A percentile compares a stretch with the other conserved stretches of the same genome.
phyloP scores from a whole-genome alignment of 2,888 invertebrate species.

The Chrysolina haemoptera region DNA sequence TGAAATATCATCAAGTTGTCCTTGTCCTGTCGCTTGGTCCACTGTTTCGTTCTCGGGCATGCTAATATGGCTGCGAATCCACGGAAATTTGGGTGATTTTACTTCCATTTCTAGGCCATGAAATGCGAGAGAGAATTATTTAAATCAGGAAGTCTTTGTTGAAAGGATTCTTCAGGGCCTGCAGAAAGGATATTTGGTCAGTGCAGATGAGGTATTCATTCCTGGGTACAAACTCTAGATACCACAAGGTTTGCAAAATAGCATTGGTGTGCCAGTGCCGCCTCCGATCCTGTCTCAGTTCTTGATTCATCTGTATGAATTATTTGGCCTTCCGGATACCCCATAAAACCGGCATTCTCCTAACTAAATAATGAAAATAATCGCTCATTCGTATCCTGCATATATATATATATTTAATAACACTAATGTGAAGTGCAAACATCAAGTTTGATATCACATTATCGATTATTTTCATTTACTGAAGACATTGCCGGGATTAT shows the following conservation, averaged over 20 bases:
- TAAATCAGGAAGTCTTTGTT: too few species aligned
- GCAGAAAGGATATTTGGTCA: not conserved
- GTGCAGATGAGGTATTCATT: not conserved
- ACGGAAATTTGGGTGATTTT: not conserved
- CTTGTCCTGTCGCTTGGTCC: not conserved
- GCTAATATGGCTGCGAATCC: not conserved
- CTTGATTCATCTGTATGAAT: not conserved
- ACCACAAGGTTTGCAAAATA: not conserved
- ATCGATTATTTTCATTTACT: too few species aligned
- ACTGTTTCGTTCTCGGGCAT: not conserved
- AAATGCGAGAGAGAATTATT: not conserved
- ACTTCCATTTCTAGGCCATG: not conserved
- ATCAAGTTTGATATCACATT: too few species aligned
- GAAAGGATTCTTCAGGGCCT: not conserved
- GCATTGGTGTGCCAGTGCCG: too few species aligned
- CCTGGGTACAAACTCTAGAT: not conserved
- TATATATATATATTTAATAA: too few species aligned
- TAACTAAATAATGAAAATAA: too few species aligned
- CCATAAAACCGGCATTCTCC: too few species aligned
- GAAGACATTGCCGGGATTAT: too few species aligned
- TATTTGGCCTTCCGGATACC: constrained; percentile 33
- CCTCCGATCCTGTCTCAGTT: not conserved
- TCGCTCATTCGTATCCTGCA: too few species aligned
- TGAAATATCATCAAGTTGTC: not conserved
- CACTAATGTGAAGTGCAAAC: too few species aligned